Evolutionary conservation across 2,888 invertebrate species (phyloP).

Genomic region (Cerastis rubricosa): DNA sequence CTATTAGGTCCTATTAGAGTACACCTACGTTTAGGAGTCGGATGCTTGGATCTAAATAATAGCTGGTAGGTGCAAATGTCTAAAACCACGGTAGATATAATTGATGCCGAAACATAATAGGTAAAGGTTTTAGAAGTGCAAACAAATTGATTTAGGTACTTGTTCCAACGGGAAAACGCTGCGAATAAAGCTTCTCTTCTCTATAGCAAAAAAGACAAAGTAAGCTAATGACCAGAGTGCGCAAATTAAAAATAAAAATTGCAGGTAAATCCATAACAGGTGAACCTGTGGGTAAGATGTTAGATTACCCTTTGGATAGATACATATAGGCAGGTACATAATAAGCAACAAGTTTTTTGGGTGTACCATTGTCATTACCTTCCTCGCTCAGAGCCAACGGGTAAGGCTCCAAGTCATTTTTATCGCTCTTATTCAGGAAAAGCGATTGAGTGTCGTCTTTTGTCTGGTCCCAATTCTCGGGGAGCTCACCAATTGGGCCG

Average conservation of each 20-base stretch:
- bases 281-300: background rate
- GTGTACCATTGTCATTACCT: slow-evolving; percentile 76
- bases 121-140: background rate
- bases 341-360: slow-evolving; percentile 53
- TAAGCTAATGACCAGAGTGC: background rate
- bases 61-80: slow-evolving; percentile 8
- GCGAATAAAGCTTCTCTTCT: background rate
- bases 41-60: background rate
- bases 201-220: background rate
- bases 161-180: background rate
- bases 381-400: slow-evolving; percentile 89
- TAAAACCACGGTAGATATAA: background rate
- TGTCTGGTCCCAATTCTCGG: slow-evolving; percentile 90
- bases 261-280: background rate
- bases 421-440: slow-evolving; percentile 90
- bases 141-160: background rate
- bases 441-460: slow-evolving; percentile 89
- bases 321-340: slow-evolving; percentile 39
- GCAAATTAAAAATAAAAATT: slow-evolving; percentile 4
- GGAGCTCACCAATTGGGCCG: slow-evolving; percentile 86
- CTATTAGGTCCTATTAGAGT: slow-evolving; percentile 29
- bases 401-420: slow-evolving; percentile 89
- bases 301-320: slow-evolving; percentile 8
- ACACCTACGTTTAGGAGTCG: slow-evolving; percentile 28
- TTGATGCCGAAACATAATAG: background rate